Conservation (phyloP, 2,888 invertebrate genomes). For the Cerceris rybyensis region DNA sequence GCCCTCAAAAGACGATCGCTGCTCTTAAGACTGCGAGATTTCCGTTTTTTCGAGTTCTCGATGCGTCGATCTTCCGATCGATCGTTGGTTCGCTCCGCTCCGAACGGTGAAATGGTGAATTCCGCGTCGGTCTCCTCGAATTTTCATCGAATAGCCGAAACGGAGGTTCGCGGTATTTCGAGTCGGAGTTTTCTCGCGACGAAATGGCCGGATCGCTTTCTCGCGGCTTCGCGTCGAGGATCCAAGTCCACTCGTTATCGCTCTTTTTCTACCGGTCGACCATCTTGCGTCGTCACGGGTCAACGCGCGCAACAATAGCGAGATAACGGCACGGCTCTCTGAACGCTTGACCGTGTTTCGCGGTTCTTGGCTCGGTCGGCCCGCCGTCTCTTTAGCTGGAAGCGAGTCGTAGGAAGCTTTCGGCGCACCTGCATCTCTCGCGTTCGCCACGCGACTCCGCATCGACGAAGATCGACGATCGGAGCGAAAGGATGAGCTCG, state of each 20-base stretch:
- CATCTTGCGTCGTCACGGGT: slow-evolving; percentile 52
- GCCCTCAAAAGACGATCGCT: no score
- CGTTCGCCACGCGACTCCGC: background rate
- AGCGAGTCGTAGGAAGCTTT: background rate
- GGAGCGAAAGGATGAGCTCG: background rate
- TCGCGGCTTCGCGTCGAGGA: slow-evolving; percentile 15
- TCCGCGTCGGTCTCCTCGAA: no score
- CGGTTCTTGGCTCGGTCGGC: background rate
- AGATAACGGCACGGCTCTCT: slow-evolving; percentile 15
- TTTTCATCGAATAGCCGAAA: background rate
- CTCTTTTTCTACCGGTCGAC: slow-evolving; percentile 47
- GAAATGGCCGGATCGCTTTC: no score
- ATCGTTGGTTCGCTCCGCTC: no score
- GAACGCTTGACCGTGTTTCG: background rate
- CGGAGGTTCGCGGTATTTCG: background rate
- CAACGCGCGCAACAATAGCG: slow-evolving; percentile 56
- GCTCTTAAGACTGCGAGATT: no score
- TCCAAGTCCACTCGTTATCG: slow-evolving; percentile 65
- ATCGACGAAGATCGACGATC: background rate
- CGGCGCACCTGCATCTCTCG: background rate
- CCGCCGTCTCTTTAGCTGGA: background rate
- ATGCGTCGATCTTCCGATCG: no score
- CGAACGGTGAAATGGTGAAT: no score
- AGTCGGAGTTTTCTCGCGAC: background rate
- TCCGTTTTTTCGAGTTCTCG: no score